Evolutionary conservation across 2,888 invertebrate species (phyloP).

Genomic region (Sesamia inferens): DNA sequence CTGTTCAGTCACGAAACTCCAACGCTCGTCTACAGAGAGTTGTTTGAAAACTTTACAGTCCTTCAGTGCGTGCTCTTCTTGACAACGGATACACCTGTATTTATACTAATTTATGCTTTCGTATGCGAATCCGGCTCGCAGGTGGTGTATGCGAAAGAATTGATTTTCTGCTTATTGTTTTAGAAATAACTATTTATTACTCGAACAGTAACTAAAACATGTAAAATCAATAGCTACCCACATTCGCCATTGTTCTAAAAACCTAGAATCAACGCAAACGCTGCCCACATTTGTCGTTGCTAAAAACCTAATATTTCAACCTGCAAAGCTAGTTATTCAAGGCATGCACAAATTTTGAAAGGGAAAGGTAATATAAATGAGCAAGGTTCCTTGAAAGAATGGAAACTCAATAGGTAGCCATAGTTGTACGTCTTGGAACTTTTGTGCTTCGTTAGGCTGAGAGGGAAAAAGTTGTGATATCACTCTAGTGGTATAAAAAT

Average conservation of each 20-base stretch:
- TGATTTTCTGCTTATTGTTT: not conserved
- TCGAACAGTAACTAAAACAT: not conserved
- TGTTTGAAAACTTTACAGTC: too few species aligned
- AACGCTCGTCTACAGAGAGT: too few species aligned
- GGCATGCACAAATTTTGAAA: conserved; percentile 42
- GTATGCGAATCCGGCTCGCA: too few species aligned
- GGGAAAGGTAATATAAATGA: conserved; percentile 45
- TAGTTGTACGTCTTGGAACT: conserved; percentile 23
- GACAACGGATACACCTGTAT: too few species aligned
- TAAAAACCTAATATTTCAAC: conserved; percentile 25
- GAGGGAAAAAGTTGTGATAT: not conserved
- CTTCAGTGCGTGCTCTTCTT: too few species aligned
- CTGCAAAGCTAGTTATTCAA: conserved; percentile 16
- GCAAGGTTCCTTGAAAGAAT: conserved; percentile 7
- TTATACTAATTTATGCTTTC: too few species aligned
- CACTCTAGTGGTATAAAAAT: not conserved
- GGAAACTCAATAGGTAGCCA: conserved; percentile 6
- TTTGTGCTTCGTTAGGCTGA: not conserved
- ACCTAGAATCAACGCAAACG: too few species aligned
- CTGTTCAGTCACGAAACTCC: too few species aligned
- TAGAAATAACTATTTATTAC: not conserved
- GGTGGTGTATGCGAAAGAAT: too few species aligned
- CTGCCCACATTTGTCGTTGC: too few species aligned
- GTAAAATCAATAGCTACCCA: not conserved
- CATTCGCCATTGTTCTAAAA: not conserved